Conservation (phyloP, 2,797 vertebrate species). For the Sebastolobus altivelis region DNA sequence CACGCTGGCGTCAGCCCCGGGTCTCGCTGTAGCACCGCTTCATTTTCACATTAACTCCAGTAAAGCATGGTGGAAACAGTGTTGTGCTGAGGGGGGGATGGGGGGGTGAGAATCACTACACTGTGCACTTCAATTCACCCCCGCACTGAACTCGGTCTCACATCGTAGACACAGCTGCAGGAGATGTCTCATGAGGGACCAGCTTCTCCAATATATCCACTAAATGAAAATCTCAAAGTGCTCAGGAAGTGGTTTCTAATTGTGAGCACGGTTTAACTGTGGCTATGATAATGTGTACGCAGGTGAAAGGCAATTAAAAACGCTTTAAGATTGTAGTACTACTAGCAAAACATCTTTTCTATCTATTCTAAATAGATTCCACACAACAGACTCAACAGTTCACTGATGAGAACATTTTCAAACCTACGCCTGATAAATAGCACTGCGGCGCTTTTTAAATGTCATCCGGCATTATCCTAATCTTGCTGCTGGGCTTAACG, state of each 20-base stretch:
- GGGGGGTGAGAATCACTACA: slow-evolving; percentile 64
- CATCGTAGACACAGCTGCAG: slow-evolving; percentile 66
- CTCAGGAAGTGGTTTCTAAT: slow-evolving; percentile 36
- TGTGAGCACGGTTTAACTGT: neutral
- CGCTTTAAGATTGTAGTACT: neutral
- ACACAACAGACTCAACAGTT: slow-evolving; percentile 22
- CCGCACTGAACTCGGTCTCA: slow-evolving; percentile 56
- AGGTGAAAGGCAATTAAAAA: neutral
- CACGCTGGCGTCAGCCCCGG: slow-evolving; percentile 66
- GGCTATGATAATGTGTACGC: neutral
- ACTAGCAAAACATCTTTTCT: neutral
- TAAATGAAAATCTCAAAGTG: slow-evolving; percentile 35
- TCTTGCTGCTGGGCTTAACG: slow-evolving; percentile 51
- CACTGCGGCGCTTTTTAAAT: slow-evolving; percentile 62
- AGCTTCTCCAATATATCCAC: slow-evolving; percentile 39
- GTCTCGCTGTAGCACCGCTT: slow-evolving; percentile 74
- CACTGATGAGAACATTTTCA: slow-evolving; percentile 42
- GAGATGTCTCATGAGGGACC: slow-evolving; percentile 53
- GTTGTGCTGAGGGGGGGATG: slow-evolving; percentile 28
- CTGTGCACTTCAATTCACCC: slow-evolving; percentile 68
- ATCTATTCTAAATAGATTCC: slow-evolving; percentile 8
- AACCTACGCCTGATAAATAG: slow-evolving; percentile 52
- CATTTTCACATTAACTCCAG: slow-evolving; percentile 83
- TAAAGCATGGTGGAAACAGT: slow-evolving; percentile 76
- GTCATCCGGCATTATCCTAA: slow-evolving; percentile 64